Conservation (phyloP, 2,113 vertebrate species). For the Cervus canadensis region DNA sequence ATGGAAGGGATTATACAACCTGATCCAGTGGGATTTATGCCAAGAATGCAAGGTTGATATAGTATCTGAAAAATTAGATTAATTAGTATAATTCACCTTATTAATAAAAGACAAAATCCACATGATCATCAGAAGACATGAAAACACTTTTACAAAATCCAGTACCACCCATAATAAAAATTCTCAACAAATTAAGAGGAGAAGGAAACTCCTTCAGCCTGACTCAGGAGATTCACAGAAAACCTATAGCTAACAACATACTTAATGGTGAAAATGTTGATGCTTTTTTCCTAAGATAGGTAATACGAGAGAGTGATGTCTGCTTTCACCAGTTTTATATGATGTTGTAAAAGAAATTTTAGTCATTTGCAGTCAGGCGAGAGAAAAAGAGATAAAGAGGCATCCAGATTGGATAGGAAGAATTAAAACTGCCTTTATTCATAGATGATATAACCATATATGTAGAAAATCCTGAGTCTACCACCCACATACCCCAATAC, state of each 20-base stretch:
- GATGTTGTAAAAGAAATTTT: neutral
- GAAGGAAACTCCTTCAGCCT: neutral
- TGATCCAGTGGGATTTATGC: neutral
- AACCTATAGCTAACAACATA: neutral
- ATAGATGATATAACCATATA: neutral
- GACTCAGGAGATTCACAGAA: neutral
- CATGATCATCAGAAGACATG: neutral
- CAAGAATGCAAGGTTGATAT: neutral
- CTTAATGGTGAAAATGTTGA: neutral
- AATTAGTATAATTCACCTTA: neutral
- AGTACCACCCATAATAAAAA: neutral
- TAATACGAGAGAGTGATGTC: neutral
- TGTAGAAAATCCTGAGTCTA: neutral
- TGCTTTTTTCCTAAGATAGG: neutral
- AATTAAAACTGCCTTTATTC: neutral
- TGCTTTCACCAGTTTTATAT: neutral
- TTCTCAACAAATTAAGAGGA: neutral
- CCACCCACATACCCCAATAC: neutral
- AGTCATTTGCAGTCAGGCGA: neutral
- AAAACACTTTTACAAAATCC: neutral
- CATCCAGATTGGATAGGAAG: neutral
- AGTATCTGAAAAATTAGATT: neutral
- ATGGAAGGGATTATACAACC: neutral
- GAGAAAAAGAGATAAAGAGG: neutral
- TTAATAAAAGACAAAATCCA: neutral